phyloP scores from a whole-genome alignment of 1,140 invertebrate genomes.

The Aphelenchoides besseyi region DNA sequence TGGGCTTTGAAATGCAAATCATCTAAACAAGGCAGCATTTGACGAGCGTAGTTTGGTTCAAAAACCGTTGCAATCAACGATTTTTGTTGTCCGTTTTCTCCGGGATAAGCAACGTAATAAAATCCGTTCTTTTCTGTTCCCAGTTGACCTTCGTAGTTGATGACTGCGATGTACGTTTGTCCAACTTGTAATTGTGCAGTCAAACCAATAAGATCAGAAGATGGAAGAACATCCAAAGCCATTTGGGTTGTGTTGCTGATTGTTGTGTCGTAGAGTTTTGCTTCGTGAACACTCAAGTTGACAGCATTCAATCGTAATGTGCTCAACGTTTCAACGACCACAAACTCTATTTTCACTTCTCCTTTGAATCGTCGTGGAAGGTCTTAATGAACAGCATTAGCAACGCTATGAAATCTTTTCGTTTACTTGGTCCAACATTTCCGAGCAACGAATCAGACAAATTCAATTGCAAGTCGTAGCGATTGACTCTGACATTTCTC shows the following conservation, averaged over 20 bases:
- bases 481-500: background rate
- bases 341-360: background rate
- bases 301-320: background rate
- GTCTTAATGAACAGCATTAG: too few species aligned
- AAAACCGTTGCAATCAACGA: slow-evolving; percentile 2
- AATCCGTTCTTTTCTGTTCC: background rate
- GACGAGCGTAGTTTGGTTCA: background rate
- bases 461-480: slow-evolving; percentile 1
- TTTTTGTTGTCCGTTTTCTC: background rate
- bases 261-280: background rate
- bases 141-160: background rate
- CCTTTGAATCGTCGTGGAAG: background rate
- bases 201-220: background rate
- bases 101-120: background rate
- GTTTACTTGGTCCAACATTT: too few species aligned
- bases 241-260: background rate
- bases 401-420: too few species aligned
- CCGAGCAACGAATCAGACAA: too few species aligned
- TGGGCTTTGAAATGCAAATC: background rate
- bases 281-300: background rate
- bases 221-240: background rate
- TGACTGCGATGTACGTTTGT: background rate
- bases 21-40: background rate
- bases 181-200: background rate
- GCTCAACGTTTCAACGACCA: background rate